phyloP scores from a whole-genome alignment of 2,113 vertebrate species.

The Podarcis raffonei region DNA sequence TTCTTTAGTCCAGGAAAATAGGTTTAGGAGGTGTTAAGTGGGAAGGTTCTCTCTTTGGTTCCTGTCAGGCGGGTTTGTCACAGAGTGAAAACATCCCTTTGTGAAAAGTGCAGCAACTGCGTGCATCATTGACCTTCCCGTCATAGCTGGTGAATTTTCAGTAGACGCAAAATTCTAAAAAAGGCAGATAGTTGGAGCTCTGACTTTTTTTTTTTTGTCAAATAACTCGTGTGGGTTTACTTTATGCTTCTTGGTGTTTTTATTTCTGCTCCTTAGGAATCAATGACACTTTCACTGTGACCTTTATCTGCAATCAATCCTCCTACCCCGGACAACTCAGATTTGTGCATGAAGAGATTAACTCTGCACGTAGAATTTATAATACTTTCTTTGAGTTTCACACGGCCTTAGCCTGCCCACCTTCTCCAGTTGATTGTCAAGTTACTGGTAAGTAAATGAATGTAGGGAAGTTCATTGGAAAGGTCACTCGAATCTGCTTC shows the following conservation, averaged over 20 bases:
- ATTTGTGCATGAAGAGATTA: conserved; percentile 83
- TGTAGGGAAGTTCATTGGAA: background rate
- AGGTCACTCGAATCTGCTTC: background rate
- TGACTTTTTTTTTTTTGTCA: too few relatives aligned
- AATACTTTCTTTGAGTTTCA: conserved; percentile 88
- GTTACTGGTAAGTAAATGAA: conserved; percentile 77
- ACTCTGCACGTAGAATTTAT: conserved; percentile 67
- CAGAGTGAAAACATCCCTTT: background rate
- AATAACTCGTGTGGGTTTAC: too few relatives aligned
- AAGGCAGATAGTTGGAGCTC: too few relatives aligned
- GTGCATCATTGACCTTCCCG: too few relatives aligned
- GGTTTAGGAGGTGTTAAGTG: background rate
- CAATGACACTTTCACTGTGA: conserved; percentile 82
- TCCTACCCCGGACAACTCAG: conserved; percentile 74
- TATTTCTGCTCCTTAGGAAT: conserved; percentile 68
- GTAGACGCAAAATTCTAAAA: too few relatives aligned
- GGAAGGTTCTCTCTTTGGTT: background rate
- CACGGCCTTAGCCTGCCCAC: conserved; percentile 87
- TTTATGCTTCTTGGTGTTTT: background rate
- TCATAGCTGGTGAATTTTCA: too few relatives aligned
- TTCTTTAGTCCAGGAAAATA: too few relatives aligned
- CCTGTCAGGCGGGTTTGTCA: background rate
- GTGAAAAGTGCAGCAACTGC: background rate
- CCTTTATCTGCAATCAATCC: conserved; percentile 86
- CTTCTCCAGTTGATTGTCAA: conserved; percentile 89